phyloP scores from a whole-genome alignment of 2,797 vertebrate genomes.

The Cetoscarus ocellatus region DNA sequence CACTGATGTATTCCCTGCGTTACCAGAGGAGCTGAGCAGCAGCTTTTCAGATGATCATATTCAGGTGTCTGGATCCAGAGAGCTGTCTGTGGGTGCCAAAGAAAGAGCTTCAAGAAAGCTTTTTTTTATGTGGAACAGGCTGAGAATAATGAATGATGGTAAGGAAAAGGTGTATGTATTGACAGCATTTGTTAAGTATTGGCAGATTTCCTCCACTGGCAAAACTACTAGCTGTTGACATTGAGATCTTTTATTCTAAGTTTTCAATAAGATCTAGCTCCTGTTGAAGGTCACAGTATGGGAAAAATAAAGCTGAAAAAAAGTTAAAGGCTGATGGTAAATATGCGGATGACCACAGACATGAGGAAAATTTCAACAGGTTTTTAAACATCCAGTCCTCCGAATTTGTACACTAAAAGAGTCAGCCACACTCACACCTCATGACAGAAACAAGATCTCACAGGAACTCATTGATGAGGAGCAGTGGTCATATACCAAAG shows the following conservation, averaged over 20 bases:
- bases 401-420: no score
- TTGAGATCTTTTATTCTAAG: constrained; percentile 54
- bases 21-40: constrained; percentile 70
- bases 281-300: constrained; percentile 28
- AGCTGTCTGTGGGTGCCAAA: constrained; percentile 58
- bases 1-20: constrained; percentile 77
- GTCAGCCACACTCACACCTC: no score
- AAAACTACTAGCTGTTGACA: constrained; percentile 53
- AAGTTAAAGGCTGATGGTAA: not conserved
- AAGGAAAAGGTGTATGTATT: constrained; percentile 62
- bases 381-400: no score
- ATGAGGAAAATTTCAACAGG: no score
- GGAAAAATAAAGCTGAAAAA: constrained; percentile 5
- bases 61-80: constrained; percentile 72
- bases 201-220: constrained; percentile 40
- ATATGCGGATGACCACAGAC: no score
- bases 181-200: constrained; percentile 61
- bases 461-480: no score
- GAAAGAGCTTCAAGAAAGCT: constrained; percentile 50
- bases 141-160: constrained; percentile 61
- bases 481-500: no score
- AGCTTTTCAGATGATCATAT: constrained; percentile 70
- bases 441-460: no score
- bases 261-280: constrained; percentile 36
- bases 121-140: constrained; percentile 32